Base-by-base conservation (phyloP, 92 coral and sea anemone species). In the Epizoanthus fatuus region DNA sequence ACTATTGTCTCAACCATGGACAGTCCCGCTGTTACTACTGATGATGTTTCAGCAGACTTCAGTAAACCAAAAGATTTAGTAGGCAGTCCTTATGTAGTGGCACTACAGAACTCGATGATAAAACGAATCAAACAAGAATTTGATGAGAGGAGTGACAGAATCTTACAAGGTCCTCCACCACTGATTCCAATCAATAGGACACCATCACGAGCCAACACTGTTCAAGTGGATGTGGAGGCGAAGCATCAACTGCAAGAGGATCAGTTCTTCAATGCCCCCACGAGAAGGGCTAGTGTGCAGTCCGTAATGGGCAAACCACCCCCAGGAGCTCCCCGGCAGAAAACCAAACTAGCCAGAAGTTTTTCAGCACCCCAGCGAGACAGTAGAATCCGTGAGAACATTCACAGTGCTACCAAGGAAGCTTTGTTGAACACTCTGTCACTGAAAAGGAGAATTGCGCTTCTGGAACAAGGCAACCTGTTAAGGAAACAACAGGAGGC, bases 361-460 rank as follows among this genome's bases (percentile, higher is more conserved):
- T 77, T 77, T 44, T 77, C 82, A 22, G 82, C 82, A 77, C 82
- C 82, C 44, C 67, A 58, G 29, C 58, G 81, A 58, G 81, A 75
- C 35, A 75, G 10, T 4, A 75, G 81, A 35, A 77, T 79, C 9
- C 93, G 92, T 12, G 95, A 92, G 59, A 94, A 86, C 80, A 94
- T 94, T 52, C 93, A 94, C 63, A 94, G 78, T 87, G 83, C 93
- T 38, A 94, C 98, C 47, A 95, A 93, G 83, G 98, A 95, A 80
- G 98, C 98, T 4, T 88, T 95, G 85, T 82, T 95, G 40, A 88
- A 95, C 73, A 93, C 98, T 15, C 59, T 95, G 90, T 87, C 96
- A 38, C 87, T 95, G 8, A 95, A 81, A 39, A 92, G 96, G 79
- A 86, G 98, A 35, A 91, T 95, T 8, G 94, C 96, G 35, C 96